A percentile compares a stretch with the other conserved stretches of the same genome.
phyloP scores from a whole-genome alignment of 2,113 vertebrate species.

The Sardina pilchardus region DNA sequence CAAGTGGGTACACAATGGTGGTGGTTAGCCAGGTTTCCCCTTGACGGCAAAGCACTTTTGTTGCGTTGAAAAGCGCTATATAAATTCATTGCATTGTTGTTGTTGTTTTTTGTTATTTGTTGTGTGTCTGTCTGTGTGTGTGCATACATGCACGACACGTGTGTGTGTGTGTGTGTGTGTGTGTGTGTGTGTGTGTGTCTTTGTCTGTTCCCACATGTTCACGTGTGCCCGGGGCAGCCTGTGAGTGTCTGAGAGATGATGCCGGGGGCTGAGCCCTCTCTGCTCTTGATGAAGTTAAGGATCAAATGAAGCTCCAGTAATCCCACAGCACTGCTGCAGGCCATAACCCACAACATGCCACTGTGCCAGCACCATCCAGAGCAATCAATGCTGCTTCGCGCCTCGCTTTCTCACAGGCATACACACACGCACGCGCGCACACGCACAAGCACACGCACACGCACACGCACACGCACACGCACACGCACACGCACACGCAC shows the following conservation, averaged over 20 bases:
- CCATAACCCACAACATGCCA: slow-evolving; percentile 16
- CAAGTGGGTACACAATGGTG: no score
- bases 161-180: slow-evolving; percentile 16
- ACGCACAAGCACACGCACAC: not conserved
- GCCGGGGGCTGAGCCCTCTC: not conserved
- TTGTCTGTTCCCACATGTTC: not conserved
- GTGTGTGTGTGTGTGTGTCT: slow-evolving; percentile 13
- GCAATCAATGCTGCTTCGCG: slow-evolving; percentile 8
- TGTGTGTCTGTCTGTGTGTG: not conserved
- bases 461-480: not conserved
- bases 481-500: not conserved
- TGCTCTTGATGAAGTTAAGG: not conserved
- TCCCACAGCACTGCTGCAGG: slow-evolving; percentile 4
- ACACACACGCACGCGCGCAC: slow-evolving; percentile 11
- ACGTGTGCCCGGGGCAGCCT: not conserved
- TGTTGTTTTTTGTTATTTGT: no score
- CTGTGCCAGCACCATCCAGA: slow-evolving; percentile 16
- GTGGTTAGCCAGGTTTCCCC: no score
- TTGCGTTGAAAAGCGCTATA: no score
- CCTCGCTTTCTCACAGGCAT: not conserved
- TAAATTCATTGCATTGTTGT: no score
- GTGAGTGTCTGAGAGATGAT: not conserved
- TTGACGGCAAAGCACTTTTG: no score
- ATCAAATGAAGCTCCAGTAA: slow-evolving; percentile 5
- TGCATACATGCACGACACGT: not conserved